Base-by-base conservation (phyloP, 2,888 invertebrate species). In the Megastigmus dorsalis region DNA sequence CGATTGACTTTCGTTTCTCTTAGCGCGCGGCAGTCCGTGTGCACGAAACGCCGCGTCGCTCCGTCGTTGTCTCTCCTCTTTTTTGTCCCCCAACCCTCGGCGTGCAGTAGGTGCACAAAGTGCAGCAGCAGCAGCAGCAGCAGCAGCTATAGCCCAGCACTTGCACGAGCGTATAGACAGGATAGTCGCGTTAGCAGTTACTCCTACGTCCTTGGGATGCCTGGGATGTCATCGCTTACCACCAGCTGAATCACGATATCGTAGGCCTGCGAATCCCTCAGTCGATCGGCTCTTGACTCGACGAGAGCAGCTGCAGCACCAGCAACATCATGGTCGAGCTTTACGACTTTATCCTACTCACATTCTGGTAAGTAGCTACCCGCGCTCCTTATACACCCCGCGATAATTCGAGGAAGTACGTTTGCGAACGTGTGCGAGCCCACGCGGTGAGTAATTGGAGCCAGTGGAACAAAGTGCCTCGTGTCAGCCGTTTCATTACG, bases 281-380 rank as follows among this genome's bases (percentile, higher is more conserved):
- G 79, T 78, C 78, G 77, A 59, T 67, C 68, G 66, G 9, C 62
- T 65, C n/a, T 73, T 57, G 63, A 60, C 3, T 18, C 28, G n/a
- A n/a, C n/a, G n/a, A n/a, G n/a, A n/a, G n/a, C n/a, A n/a, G n/a
- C n/a, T n/a, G n/a, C n/a, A n/a, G n/a, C n/a, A 0, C n/a, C 50
- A 36, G 50, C 48, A 59, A 55, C 79, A 79, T 69, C 79, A 82
- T 82, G 82, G 80, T 82, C 69, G 82, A 82, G 63, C 79, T 82
- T 60, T 73, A 81, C 76, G 82, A 83, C 65, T 82, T 82, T 76
- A 33, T 82, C 13, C 60, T 78, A 3, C 80, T 83, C 30, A 78
- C 80, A 4, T 82, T 81, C 66, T 79, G 81, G 82, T 82, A 63
- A 80, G 81, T 68, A n/a, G n/a, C n/a, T n/a, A n/a, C n/a, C n/a